Percentiles rank a stretch among this genome's conserved stretches.
phyloP scores from a whole-genome alignment of 2,797 vertebrate genomes.

The Enteromius fasciolatus region DNA sequence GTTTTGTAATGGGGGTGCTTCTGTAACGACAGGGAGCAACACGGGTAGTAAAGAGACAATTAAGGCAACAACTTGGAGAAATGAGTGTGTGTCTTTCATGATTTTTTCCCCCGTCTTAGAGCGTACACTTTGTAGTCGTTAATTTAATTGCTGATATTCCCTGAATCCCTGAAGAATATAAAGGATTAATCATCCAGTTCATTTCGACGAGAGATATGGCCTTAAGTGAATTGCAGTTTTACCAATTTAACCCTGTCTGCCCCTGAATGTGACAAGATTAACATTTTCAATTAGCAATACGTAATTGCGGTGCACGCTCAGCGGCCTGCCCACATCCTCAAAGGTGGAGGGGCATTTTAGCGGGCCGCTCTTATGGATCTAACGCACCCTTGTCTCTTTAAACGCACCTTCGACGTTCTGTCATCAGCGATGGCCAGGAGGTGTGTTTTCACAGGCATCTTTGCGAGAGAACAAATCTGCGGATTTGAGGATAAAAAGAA shows the following conservation, averaged over 20 bases:
- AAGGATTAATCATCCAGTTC: slow-evolving; percentile 90
- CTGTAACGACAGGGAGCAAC: slow-evolving; percentile 79
- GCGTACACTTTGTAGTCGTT: slow-evolving; percentile 88
- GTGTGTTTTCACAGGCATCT: neutral
- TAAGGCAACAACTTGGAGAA: slow-evolving; percentile 87
- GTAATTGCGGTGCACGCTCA: slow-evolving; percentile 72
- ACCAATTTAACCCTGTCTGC: slow-evolving; percentile 85
- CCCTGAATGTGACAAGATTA: slow-evolving; percentile 85
- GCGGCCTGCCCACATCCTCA: slow-evolving; percentile 28
- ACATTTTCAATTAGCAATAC: slow-evolving; percentile 85
- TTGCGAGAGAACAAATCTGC: slow-evolving; percentile 25
- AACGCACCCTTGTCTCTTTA: slow-evolving; percentile 16
- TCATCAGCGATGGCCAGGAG: neutral
- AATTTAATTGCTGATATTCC: slow-evolving; percentile 86
- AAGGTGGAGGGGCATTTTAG: slow-evolving; percentile 22
- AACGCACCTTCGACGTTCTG: slow-evolving; percentile 12
- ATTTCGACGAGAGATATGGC: slow-evolving; percentile 85
- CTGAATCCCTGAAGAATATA: slow-evolving; percentile 85
- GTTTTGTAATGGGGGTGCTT: slow-evolving; percentile 71
- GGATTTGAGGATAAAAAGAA: slow-evolving; percentile 31
- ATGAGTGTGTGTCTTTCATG: slow-evolving; percentile 83
- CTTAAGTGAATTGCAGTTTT: slow-evolving; percentile 85
- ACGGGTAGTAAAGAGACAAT: slow-evolving; percentile 84
- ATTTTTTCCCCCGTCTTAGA: slow-evolving; percentile 76
- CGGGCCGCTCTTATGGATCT: slow-evolving; percentile 1